Percentiles rank a stretch among this genome's conserved stretches.
Conservation (phyloP, 2,113 vertebrate species). For the Varanus komodoensis region DNA sequence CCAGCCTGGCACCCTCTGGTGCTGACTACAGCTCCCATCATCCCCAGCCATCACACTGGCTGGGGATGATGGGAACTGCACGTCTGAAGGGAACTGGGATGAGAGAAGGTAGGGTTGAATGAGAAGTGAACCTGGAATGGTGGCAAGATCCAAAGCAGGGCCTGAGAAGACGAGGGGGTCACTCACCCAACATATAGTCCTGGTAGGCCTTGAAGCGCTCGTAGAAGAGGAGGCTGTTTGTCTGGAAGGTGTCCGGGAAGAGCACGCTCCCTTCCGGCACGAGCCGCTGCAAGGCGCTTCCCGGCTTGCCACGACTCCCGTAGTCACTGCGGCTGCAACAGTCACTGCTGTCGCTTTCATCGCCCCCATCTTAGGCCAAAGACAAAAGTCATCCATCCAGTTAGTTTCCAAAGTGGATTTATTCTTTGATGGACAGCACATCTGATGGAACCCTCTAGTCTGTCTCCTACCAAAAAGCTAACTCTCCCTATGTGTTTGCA, state of each 20-base stretch:
- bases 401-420: neutral
- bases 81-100: too few species aligned
- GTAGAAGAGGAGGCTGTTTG: constrained; percentile 88
- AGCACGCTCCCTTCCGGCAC: constrained; percentile 65
- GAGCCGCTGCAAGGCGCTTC: constrained; percentile 76
- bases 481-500: too few species aligned
- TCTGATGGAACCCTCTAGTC: too few species aligned
- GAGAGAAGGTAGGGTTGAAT: too few species aligned
- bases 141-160: neutral
- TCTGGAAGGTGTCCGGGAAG: constrained; percentile 89
- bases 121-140: neutral
- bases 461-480: too few species aligned
- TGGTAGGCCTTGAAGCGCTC: constrained; percentile 94
- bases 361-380: constrained; percentile 69
- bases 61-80: too few species aligned
- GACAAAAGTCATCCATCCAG: neutral
- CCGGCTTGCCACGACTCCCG: constrained; percentile 67
- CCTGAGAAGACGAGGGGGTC: neutral
- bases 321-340: constrained; percentile 79
- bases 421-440: neutral
- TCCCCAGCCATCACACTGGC: too few species aligned
- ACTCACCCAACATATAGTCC: constrained; percentile 93
- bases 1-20: too few species aligned
- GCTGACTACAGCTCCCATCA: too few species aligned
- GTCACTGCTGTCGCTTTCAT: constrained; percentile 73